These are phyloP conservation scores for Pelvicachromis taeniatus DNA, from an alignment of 2,113 vertebrate species.

Conservation along the genomic window DNA sequence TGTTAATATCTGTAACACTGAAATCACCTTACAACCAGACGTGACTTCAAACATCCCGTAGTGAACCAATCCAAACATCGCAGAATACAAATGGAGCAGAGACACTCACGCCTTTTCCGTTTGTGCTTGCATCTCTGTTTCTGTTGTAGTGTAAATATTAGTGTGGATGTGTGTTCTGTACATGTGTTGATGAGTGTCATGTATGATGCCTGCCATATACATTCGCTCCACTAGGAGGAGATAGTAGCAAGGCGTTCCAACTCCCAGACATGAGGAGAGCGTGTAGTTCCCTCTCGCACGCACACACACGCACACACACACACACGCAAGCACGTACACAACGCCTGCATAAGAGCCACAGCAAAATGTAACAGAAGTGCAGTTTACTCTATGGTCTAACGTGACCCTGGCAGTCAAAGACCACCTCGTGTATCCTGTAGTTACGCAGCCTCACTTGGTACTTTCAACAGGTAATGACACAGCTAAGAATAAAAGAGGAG, in stretches of 20 bases:
- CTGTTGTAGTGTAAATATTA: not conserved
- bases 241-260: conserved; percentile 42
- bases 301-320: not conserved
- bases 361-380: conserved; percentile 68
- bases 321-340: conserved; percentile 8
- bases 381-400: conserved; percentile 32
- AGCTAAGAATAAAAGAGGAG: not conserved
- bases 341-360: conserved; percentile 64
- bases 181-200: not conserved
- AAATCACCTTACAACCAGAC: not conserved
- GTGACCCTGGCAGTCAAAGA: conserved; percentile 2
- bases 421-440: not conserved
- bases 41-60: conserved; percentile 14
- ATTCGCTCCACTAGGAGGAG: conserved; percentile 62
- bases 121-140: conserved; percentile 57
- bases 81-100: not conserved
- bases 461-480: conserved; percentile 29
- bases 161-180: not conserved
- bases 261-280: conserved; percentile 27
- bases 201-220: conserved; percentile 50
- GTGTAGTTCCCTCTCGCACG: conserved; percentile 3
- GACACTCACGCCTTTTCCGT: not conserved
- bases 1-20: conserved; percentile 12
- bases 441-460: not conserved
- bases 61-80: not conserved